phyloP scores from a whole-genome alignment of 1,140 invertebrate species.

The Zaprionus nigranus region DNA sequence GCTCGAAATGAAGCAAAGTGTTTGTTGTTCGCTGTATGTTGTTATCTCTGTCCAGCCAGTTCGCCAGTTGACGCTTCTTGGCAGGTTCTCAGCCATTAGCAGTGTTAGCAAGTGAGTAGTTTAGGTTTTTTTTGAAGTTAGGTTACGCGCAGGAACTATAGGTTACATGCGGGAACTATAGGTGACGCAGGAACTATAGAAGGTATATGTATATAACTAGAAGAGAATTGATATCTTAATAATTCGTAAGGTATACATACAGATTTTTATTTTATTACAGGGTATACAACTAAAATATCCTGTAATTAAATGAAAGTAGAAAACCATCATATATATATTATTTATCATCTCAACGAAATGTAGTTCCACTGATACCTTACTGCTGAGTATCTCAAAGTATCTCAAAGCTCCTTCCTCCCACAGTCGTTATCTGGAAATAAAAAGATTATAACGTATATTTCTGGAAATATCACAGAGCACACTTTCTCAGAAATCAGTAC shows the following conservation, averaged over 20 bases:
- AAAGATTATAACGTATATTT: background rate
- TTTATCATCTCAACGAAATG: no score
- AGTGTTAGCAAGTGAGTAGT: background rate
- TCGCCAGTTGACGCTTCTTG: constrained; percentile 27
- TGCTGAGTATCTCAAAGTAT: no score
- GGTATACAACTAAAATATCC: background rate
- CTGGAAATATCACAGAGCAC: background rate
- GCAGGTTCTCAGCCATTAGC: constrained; percentile 23
- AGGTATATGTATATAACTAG: no score
- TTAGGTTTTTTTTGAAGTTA: background rate
- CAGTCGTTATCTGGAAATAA: background rate
- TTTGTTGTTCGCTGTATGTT: constrained; percentile 18
- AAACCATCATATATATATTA: no score
- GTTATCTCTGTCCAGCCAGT: constrained; percentile 14
- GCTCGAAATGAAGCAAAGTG: constrained; percentile 42
- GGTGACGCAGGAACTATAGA: no score
- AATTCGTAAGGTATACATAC: no score
- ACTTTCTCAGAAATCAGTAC: background rate
- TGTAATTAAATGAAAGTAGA: no score
- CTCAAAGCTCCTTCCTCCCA: background rate
- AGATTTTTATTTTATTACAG: background rate
- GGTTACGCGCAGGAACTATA: background rate
- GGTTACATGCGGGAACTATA: background rate
- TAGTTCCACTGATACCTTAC: no score
- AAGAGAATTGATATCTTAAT: no score